Evolutionary conservation across 2,797 vertebrate species (phyloP).

Genomic region (Acanthornis magna): DNA sequence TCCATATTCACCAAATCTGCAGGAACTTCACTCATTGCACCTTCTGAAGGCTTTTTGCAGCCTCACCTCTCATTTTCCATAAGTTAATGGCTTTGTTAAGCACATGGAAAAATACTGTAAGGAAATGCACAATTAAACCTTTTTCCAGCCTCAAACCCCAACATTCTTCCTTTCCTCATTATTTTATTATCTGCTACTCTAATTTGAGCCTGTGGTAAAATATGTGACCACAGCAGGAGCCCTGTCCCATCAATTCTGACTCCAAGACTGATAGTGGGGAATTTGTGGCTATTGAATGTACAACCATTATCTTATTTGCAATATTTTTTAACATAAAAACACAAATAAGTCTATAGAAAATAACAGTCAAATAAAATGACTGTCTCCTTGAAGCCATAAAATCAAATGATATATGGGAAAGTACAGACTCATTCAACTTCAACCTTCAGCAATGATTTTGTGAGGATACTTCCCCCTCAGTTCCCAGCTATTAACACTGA

Average conservation of each 20-base stretch:
- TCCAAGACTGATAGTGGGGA: background rate
- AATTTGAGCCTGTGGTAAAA: background rate
- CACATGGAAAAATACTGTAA: background rate
- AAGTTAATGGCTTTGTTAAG: background rate
- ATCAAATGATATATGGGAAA: background rate
- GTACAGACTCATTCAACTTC: background rate
- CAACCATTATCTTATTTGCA: background rate
- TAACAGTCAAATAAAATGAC: background rate
- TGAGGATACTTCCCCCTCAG: background rate
- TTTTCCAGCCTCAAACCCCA: background rate
- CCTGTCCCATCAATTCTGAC: background rate
- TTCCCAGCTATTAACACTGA: background rate
- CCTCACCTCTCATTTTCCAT: background rate
- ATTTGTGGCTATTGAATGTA: background rate
- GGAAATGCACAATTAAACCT: background rate
- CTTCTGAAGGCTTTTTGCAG: background rate
- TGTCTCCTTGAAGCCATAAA: constrained; percentile 21
- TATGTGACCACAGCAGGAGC: background rate
- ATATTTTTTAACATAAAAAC: background rate
- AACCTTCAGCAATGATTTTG: background rate
- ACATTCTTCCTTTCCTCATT: background rate
- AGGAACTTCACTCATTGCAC: background rate
- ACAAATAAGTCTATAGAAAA: constrained; percentile 8
- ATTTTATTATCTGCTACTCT: background rate
- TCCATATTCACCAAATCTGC: background rate